Evolutionary conservation across 2,888 invertebrate species (phyloP), one percentile per base, ranked within the genome.

Genomic region (Rapana venosa): DNA sequence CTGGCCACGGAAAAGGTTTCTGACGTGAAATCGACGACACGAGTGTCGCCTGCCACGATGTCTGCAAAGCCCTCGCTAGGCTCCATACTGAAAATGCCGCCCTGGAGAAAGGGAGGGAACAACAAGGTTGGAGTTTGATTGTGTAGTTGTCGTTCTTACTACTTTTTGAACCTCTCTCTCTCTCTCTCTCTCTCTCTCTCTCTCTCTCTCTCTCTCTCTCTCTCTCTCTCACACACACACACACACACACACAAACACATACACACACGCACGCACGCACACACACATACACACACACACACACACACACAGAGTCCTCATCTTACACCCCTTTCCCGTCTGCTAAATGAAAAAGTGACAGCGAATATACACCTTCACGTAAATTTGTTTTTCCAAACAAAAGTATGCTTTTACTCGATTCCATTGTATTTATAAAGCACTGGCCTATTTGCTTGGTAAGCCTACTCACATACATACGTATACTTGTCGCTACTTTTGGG

Each of bases 41-140:
- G 61, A 20, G 83, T 87, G 26, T 90, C 92, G 15, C 91, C 91
- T 35, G 93, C 91, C 32, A 58, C 91, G 30, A 92, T 86, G 66
- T 85, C 35, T 32, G 79, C 87, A 91, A 92, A 93, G 17, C 81
- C 90, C 56, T n/a, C 83, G 70, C 87, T 88, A 6, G 92, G 92
- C 32, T 90, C 90, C 26, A 93, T 56, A 30, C 91, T 92, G 90
- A 92, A 94, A 81, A 94, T 74, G 66, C 92, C 91, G 13, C 94
- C 94, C 47, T 92, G 92, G 2, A 32, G 8, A 20, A 66, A 66
- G 66, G 66, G 66, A 66, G 66, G 66, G 11, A 47, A 47, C 2
- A n/a, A 5, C 2, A 47, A n/a, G 61, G 61, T 15, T 22, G 15
- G 61, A 11, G 74, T 47, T n/a, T 5, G 47, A 47, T 47, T 47